Evolutionary conservation across 2,888 invertebrate genomes (phyloP).

Genomic region (Entomobrya proxima): DNA sequence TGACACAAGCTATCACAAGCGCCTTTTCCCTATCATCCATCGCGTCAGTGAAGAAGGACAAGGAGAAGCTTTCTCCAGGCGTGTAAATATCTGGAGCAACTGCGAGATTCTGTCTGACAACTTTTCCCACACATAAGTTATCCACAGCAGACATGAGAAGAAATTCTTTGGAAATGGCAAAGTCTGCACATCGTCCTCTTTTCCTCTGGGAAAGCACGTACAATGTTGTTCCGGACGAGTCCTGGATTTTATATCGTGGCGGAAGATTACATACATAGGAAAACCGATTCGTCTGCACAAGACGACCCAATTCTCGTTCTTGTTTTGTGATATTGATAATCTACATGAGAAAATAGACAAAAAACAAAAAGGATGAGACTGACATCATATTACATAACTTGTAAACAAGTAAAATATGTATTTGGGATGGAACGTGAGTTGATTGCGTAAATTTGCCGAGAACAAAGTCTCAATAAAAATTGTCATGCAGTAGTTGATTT

Average conservation of each 20-base stretch:
- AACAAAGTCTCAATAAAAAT: no score
- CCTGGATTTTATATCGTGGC: constrained; percentile 58
- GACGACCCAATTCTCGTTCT: constrained; percentile 48
- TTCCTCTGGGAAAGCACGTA: constrained; percentile 51
- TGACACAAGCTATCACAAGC: constrained; percentile 68
- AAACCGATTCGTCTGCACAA: constrained; percentile 59
- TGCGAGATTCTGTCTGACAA: constrained; percentile 63
- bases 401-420: not conserved
- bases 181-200: constrained; percentile 53
- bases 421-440: not conserved
- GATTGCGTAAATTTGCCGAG: no score
- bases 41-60: constrained; percentile 63
- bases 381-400: not conserved
- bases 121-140: constrained; percentile 58
- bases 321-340: constrained; percentile 47
- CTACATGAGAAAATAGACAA: not conserved
- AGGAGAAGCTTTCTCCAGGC: constrained; percentile 63
- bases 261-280: constrained; percentile 62
- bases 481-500: not conserved
- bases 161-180: constrained; percentile 58
- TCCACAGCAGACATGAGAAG: constrained; percentile 37
- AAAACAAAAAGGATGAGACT: not conserved
- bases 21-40: constrained; percentile 67
- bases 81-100: constrained; percentile 64
- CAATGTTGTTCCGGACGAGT: constrained; percentile 35